Conservation (phyloP, 2,888 invertebrate genomes). For the Lasioglossum marginatum region DNA sequence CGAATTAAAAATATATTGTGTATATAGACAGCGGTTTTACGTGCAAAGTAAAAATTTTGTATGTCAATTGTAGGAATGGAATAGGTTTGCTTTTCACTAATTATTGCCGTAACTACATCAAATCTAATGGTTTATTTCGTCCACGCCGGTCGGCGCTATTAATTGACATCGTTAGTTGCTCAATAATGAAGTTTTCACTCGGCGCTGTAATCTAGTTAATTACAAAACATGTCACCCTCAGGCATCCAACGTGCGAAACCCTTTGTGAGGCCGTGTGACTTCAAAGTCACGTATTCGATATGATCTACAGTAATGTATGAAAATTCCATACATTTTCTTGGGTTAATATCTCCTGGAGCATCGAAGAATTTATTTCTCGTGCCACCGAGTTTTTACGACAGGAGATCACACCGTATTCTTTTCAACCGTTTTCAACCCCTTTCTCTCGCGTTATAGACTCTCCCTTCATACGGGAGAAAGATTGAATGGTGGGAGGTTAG, state of each 20-base stretch:
- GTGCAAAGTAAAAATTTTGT: background rate
- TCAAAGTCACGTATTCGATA: background rate
- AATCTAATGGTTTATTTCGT: background rate
- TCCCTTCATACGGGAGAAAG: background rate
- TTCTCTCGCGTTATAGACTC: background rate
- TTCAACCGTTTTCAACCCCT: background rate
- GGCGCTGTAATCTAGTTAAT: background rate
- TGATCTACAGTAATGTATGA: background rate
- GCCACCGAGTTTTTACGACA: background rate
- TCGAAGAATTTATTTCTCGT: background rate
- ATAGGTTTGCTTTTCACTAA: background rate
- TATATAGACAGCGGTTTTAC: background rate
- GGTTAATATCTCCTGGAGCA: background rate
- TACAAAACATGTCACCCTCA: background rate
- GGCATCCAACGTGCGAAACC: background rate
- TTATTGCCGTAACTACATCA: background rate
- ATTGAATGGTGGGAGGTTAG: background rate
- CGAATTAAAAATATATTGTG: background rate
- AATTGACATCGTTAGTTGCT: background rate
- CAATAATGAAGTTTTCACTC: background rate
- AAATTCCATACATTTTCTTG: background rate
- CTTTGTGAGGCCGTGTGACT: background rate
- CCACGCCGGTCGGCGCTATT: background rate
- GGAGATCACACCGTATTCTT: too few species aligned
- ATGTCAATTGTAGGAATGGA: background rate